A percentile compares a stretch with the other conserved stretches of the same genome.
phyloP scores from a whole-genome alignment of 2,113 vertebrate species.

The Syrrhaptes paradoxus region DNA sequence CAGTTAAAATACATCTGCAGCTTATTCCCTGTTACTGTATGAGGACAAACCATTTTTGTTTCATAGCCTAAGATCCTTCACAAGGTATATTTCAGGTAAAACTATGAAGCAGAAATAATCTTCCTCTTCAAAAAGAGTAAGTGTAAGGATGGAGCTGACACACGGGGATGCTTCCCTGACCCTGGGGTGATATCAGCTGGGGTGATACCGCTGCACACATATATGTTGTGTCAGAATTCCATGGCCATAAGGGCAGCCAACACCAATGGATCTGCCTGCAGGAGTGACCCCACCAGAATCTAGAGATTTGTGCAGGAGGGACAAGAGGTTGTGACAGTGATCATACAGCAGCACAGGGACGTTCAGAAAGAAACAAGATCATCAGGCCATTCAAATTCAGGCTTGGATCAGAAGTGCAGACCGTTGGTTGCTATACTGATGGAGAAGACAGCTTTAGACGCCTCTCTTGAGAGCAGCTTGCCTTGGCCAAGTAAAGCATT shows the following conservation, averaged over 20 bases:
- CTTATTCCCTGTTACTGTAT: neutral
- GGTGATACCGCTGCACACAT: neutral
- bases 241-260: neutral
- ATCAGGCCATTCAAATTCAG: neutral
- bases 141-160: neutral
- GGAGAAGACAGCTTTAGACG: neutral
- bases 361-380: neutral
- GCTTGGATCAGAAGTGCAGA: neutral
- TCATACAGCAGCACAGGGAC: accelerated
- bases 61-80: neutral
- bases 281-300: neutral
- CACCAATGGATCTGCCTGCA: neutral
- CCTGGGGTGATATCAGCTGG: neutral
- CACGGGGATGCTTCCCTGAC: neutral
- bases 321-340: neutral
- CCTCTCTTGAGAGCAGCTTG: neutral
- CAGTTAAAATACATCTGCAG: neutral
- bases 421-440: too few species aligned
- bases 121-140: neutral
- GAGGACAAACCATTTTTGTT: neutral
- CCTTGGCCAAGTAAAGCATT: neutral
- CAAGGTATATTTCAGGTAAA: neutral
- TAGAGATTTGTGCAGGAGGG: neutral
- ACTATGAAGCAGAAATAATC: neutral
- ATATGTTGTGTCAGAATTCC: neutral